Conservation (phyloP, 2,888 invertebrate genomes). For the Melitaea athalia region DNA sequence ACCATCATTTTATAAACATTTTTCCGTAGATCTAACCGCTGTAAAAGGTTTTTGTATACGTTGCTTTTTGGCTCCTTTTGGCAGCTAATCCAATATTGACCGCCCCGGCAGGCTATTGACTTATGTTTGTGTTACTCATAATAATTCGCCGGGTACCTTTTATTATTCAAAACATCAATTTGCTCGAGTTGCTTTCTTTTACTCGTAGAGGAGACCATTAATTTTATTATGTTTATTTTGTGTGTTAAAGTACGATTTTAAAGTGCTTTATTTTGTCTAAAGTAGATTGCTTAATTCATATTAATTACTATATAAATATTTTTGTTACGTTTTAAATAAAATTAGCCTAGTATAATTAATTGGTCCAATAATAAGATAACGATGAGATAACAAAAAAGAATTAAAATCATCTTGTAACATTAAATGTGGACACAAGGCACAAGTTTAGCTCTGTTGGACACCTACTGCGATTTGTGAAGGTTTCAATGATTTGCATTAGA, state of each 20-base stretch:
- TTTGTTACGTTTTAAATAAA: too few relatives aligned
- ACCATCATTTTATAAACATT: conserved; percentile 75
- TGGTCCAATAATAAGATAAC: too few relatives aligned
- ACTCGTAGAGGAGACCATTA: conserved; percentile 51
- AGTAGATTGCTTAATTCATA: background rate
- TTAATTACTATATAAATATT: too few relatives aligned
- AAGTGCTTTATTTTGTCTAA: background rate
- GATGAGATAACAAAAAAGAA: too few relatives aligned
- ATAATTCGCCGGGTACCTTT: conserved; percentile 76
- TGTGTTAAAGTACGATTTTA: background rate
- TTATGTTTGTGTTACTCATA: conserved; percentile 81
- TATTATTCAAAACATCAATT: conserved; percentile 82
- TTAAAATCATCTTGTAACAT: too few relatives aligned
- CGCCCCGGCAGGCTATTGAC: conserved; percentile 80
- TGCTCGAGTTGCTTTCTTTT: conserved; percentile 72
- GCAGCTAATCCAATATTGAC: conserved; percentile 82
- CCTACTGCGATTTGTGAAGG: too few relatives aligned
- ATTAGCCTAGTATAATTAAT: too few relatives aligned
- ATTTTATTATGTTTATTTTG: conserved; percentile 52
- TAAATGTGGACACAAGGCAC: too few relatives aligned
- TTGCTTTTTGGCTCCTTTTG: conserved; percentile 82
- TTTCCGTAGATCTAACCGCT: conserved; percentile 75
- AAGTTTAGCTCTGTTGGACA: too few relatives aligned
- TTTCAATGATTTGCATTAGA: too few relatives aligned
- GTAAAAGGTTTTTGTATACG: conserved; percentile 83